Conservation (phyloP, 2,797 vertebrate genomes). For the Oreortyx pictus region DNA sequence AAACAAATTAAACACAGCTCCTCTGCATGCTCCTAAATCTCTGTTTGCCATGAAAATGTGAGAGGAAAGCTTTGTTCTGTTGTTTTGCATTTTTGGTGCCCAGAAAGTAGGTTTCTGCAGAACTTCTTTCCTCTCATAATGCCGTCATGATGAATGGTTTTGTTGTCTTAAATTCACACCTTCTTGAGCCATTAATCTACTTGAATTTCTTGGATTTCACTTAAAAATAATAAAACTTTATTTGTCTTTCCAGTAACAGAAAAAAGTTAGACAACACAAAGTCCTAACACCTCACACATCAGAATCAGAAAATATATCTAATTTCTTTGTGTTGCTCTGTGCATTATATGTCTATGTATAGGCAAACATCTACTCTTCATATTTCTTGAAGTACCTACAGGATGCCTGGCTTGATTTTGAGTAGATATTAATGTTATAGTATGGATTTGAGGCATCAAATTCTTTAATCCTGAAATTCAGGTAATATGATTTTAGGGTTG, state of each 20-base stretch:
- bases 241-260: not conserved
- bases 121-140: not conserved
- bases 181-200: not conserved
- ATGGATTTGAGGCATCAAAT: not conserved
- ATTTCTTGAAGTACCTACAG: not conserved
- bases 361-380: not conserved
- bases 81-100: not conserved
- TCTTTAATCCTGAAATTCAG: not conserved
- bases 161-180: not conserved
- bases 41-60: not conserved
- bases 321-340: not conserved
- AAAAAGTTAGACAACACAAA: not conserved
- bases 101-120: not conserved
- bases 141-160: not conserved
- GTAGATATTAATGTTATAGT: not conserved
- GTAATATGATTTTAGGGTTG: not conserved
- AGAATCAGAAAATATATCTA: not conserved
- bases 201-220: not conserved
- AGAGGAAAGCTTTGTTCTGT: slow-evolving; percentile 25
- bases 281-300: not conserved
- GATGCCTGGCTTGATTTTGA: not conserved
- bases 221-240: not conserved
- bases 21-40: slow-evolving; percentile 73
- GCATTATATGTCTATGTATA: not conserved
- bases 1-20: slow-evolving; percentile 90